Percentiles rank a stretch among this genome's conserved stretches.
Evolutionary conservation across 2,888 invertebrate genomes (phyloP).

Genomic region (Ectemnius continuus): DNA sequence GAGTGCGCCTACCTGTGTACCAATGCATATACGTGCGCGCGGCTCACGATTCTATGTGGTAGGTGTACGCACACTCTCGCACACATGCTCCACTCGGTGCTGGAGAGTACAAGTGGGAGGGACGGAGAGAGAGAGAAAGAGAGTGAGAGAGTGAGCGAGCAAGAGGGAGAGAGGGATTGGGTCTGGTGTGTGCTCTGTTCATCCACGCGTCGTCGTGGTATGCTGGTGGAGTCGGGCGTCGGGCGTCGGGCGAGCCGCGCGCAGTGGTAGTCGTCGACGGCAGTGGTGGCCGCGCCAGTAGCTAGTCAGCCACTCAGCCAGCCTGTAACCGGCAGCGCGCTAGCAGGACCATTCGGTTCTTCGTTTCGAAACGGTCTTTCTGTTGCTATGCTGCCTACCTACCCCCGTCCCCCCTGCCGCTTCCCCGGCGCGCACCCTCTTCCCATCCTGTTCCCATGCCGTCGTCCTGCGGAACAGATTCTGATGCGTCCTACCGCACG

Average conservation of each 20-base stretch:
- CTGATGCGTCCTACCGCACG: slow-evolving; percentile 43
- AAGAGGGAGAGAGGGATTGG: slow-evolving; percentile 22
- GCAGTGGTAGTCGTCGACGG: slow-evolving; percentile 53
- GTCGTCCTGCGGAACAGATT: slow-evolving; percentile 70
- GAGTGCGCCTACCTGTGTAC: slow-evolving; percentile 42
- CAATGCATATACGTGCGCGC: slow-evolving; percentile 24
- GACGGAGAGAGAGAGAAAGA: slow-evolving; percentile 19
- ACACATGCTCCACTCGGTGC: background rate
- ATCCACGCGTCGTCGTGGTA: slow-evolving; percentile 29
- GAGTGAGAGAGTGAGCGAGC: slow-evolving; percentile 21
- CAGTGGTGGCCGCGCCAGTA: slow-evolving; percentile 57
- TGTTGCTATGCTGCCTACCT: slow-evolving; percentile 76
- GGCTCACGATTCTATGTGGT: slow-evolving; percentile 18
- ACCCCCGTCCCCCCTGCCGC: slow-evolving; percentile 62
- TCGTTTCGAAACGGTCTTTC: slow-evolving; percentile 74
- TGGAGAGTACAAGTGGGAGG: slow-evolving; percentile 6
- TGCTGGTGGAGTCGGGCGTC: slow-evolving; percentile 1
- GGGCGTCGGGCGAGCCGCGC: slow-evolving; percentile 29
- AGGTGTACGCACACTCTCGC: slow-evolving; percentile 17
- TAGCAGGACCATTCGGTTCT: slow-evolving; percentile 64
- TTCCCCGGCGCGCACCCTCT: slow-evolving; percentile 43
- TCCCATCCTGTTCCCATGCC: slow-evolving; percentile 50
- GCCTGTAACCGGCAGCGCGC: slow-evolving; percentile 43
- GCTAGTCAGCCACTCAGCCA: slow-evolving; percentile 36
- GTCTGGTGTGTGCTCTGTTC: slow-evolving; percentile 34